Percentiles rank a stretch among this genome's conserved stretches.
Conservation (phyloP, 2,888 invertebrate species). For the Agriopis leucophaearia region DNA sequence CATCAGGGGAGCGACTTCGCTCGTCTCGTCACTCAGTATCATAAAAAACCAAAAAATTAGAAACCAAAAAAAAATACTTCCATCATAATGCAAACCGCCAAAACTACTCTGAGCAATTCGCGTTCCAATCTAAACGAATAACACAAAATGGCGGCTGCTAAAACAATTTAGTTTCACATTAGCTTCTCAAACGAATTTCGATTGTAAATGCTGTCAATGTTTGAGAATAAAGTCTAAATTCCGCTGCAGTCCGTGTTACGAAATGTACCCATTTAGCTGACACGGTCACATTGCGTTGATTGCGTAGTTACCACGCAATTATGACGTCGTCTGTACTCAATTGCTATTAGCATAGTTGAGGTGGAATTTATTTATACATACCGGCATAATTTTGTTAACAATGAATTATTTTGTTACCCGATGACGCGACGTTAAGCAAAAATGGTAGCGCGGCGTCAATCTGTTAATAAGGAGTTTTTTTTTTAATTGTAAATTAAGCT, state of each 20-base stretch:
- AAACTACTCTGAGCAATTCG: neutral
- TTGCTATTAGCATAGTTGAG: conserved; percentile 2
- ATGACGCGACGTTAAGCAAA: no score
- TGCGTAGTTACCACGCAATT: conserved; percentile 21
- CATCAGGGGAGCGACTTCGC: no score
- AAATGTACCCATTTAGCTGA: conserved; percentile 9
- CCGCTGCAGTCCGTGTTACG: conserved; percentile 5
- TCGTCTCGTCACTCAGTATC: no score
- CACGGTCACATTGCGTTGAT: conserved; percentile 29
- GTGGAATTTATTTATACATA: neutral
- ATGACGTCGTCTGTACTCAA: conserved; percentile 16
- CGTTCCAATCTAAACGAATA: neutral
- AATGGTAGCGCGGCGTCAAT: no score
- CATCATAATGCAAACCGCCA: conserved; percentile 1
- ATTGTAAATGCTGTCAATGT: neutral
- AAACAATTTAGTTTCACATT: conserved; percentile 22
- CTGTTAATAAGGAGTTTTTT: no score
- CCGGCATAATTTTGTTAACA: no score
- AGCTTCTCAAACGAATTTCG: neutral
- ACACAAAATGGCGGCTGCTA: conserved; percentile 10
- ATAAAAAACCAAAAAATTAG: no score
- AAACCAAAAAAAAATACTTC: no score
- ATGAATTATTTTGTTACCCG: no score
- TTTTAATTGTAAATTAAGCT: no score
- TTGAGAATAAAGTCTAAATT: conserved; percentile 10